Base-by-base conservation (phyloP, 2,113 vertebrate genomes). In the Catagonus wagneri region DNA sequence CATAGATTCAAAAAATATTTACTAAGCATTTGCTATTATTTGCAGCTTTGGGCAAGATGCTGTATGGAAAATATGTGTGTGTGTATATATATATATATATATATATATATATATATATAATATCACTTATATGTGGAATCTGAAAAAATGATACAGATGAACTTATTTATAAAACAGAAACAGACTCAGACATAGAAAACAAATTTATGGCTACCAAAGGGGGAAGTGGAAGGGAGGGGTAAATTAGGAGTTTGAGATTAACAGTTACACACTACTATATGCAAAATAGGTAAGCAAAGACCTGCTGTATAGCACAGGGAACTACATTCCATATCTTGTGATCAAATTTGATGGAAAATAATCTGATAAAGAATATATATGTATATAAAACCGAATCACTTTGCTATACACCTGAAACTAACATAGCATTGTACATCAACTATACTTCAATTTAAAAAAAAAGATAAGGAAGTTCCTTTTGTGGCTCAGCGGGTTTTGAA, bases 1-100 rank as follows among this genome's bases (percentile, higher is more conserved):
- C 12, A 16, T 76, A 83, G 63, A 63, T 89, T 96, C 29, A 88
- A 76, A 88, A 95, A 94, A 74, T 74, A 54, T 76, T 91, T 94
- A 68, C 52, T 95, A 90, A 85, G 44, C 54, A 89, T 83, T 54
- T 86, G 3, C 23, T 60, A 0, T 83, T 83, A 34, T 32, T 0
- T 81, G 34, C n/a, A 96, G 32, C 74, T 89, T 94, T 86, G 60
- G 34, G 36, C 81, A 89, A 89, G 84, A 74, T 93, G 7, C 44
- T 80, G 2, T 95, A 16, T 89, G 29, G 52, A 81, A 80, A 91
- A 88, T 25, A 89, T 56, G n/a, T n/a, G n/a, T n/a, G n/a, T n/a
- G n/a, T n/a, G n/a, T n/a, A 88, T 25, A 89, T 56, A 88, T 25
- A 89, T 56, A 88, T 25, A 89, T 56, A 88, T 25, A 89, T 56